Conservation (phyloP, 2,797 vertebrate genomes). For the Oreonectes daqikongensis region DNA sequence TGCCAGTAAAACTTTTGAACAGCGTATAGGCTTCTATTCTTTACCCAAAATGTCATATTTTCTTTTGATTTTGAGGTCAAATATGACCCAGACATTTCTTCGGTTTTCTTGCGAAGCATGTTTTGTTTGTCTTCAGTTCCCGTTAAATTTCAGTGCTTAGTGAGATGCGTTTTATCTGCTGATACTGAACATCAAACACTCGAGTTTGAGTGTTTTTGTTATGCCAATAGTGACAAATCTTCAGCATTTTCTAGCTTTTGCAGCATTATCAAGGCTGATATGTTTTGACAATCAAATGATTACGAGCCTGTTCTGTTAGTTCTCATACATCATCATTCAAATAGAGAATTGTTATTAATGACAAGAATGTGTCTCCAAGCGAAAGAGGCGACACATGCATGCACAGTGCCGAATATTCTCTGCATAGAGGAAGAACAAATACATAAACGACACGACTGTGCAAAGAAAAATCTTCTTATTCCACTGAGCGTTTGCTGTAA, state of each 20-base stretch:
- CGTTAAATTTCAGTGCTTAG: slow-evolving; percentile 3
- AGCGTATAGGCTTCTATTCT: slow-evolving; percentile 12
- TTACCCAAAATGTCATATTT: slow-evolving; percentile 9
- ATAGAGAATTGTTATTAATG: slow-evolving; percentile 10
- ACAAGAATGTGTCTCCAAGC: slow-evolving; percentile 29
- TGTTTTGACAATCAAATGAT: slow-evolving; percentile 68
- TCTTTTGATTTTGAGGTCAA: slow-evolving; percentile 50
- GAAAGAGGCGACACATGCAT: slow-evolving; percentile 69
- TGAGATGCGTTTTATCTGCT: background rate
- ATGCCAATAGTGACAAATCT: background rate
- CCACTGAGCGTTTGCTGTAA: background rate
- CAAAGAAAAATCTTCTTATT: slow-evolving; percentile 5
- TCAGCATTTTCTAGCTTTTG: slow-evolving; percentile 54
- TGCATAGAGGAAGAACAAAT: slow-evolving; percentile 62
- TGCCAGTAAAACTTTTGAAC: too few species aligned
- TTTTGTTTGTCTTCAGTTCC: background rate
- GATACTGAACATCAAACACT: slow-evolving; percentile 2
- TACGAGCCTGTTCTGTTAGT: background rate
- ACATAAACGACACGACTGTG: slow-evolving; percentile 55
- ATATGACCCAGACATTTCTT: background rate
- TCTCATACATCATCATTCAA: background rate
- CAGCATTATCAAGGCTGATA: slow-evolving; percentile 76
- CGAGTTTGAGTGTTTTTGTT: background rate
- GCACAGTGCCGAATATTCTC: slow-evolving; percentile 63
- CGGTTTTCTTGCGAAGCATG: background rate